Conservation (phyloP, 2,113 vertebrate genomes). For the Pholis gunnellus region DNA sequence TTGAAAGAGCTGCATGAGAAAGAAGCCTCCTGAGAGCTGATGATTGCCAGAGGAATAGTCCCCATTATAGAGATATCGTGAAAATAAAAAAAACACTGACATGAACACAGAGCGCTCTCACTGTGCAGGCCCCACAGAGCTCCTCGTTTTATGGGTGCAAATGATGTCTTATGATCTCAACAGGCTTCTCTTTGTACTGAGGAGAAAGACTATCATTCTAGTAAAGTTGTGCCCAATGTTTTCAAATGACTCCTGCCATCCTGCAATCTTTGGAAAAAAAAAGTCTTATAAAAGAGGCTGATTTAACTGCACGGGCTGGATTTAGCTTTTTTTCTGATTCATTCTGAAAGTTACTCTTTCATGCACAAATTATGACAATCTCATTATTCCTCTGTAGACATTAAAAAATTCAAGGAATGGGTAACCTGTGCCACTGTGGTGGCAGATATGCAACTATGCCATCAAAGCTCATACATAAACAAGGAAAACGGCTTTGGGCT, state of each 20-base stretch:
- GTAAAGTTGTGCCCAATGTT: background rate
- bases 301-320: background rate
- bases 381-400: background rate
- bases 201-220: background rate
- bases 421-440: background rate
- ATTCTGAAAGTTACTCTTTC: background rate
- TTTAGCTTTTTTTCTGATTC: background rate
- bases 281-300: background rate
- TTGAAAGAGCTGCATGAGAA: background rate
- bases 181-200: conserved; percentile 10
- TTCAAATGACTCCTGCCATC: background rate
- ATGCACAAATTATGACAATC: background rate
- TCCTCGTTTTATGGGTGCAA: conserved; percentile 26
- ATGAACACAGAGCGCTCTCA: conserved; percentile 4
- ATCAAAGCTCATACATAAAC: background rate
- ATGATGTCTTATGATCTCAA: conserved; percentile 28
- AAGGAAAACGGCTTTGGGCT: background rate
- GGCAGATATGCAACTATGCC: background rate
- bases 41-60: conserved; percentile 15
- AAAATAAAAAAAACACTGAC: conserved; percentile 8
- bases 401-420: background rate
- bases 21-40: conserved; percentile 15
- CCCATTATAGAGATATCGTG: background rate
- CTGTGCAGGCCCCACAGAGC: background rate
- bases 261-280: background rate